A percentile compares a stretch with the other conserved stretches of the same genome.
Evolutionary conservation across 2,888 invertebrate species (phyloP).

Genomic region (Glyphotaelius pellucidus): DNA sequence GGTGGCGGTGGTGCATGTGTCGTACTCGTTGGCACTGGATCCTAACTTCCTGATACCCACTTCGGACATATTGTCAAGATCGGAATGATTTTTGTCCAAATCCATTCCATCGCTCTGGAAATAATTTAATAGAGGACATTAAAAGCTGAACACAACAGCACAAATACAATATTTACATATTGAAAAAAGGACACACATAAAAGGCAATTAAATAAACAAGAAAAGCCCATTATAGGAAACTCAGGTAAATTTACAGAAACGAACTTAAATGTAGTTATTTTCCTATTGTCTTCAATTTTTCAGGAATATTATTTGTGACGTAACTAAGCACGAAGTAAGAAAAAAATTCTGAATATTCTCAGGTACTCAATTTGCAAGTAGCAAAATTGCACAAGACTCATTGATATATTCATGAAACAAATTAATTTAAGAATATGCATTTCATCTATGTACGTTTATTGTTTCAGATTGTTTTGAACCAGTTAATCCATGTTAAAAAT

Average conservation of each 20-base stretch:
- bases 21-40: conserved; percentile 80
- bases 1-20: conserved; percentile 82
- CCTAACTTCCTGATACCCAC: conserved; percentile 73
- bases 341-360: not conserved
- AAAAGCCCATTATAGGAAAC: not conserved
- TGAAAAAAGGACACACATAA: not conserved
- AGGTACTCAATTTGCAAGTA: not conserved
- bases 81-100: conserved; percentile 76
- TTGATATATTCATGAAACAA: not conserved
- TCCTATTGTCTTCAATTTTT: not conserved
- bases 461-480: not conserved
- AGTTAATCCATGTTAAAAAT: not conserved
- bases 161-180: not conserved
- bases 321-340: not conserved
- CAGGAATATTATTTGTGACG: not conserved
- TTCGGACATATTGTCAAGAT: conserved; percentile 75
- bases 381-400: not conserved
- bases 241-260: not conserved
- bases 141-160: conserved; percentile 8
- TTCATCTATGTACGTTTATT: not conserved
- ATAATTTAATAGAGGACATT: conserved; percentile 67
- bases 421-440: not conserved
- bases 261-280: not conserved
- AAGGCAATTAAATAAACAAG: not conserved
- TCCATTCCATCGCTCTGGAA: conserved; percentile 80